Conservation (phyloP, 2,888 invertebrate species). For the Melieria omissa region DNA sequence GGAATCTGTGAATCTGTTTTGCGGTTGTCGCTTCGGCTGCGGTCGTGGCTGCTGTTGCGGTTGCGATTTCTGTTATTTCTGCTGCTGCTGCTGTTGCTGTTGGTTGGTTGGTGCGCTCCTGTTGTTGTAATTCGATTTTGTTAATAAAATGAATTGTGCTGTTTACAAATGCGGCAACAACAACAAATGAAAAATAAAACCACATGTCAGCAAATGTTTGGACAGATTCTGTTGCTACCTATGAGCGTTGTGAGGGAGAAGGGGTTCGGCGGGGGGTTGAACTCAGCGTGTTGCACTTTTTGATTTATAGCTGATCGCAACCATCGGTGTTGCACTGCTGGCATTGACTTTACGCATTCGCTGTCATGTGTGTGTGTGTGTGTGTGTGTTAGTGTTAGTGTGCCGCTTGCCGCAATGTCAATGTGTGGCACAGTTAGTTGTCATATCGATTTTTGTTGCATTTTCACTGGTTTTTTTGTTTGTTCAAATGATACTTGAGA, state of each 20-base stretch:
- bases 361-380: too few species aligned
- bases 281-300: too few species aligned
- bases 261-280: background rate
- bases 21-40: background rate
- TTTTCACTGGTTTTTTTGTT: too few species aligned
- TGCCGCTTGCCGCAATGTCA: too few species aligned
- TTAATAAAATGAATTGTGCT: constrained; percentile 29
- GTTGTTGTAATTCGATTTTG: constrained; percentile 42
- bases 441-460: too few species aligned
- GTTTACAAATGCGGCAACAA: constrained; percentile 23
- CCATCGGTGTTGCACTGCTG: too few species aligned
- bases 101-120: constrained; percentile 40
- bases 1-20: background rate
- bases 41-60: background rate
- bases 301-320: too few species aligned
- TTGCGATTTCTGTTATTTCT: background rate
- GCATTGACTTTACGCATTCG: too few species aligned
- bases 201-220: constrained; percentile 2
- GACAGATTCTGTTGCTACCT: background rate
- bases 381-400: too few species aligned
- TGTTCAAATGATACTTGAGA: too few species aligned
- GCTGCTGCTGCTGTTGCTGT: constrained; percentile 6
- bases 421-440: too few species aligned
- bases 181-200: background rate
- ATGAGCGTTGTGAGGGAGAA: background rate